These are phyloP conservation scores for Gadus macrocephalus DNA, from an alignment of 2,113 vertebrate species.

Conservation along the genomic window DNA sequence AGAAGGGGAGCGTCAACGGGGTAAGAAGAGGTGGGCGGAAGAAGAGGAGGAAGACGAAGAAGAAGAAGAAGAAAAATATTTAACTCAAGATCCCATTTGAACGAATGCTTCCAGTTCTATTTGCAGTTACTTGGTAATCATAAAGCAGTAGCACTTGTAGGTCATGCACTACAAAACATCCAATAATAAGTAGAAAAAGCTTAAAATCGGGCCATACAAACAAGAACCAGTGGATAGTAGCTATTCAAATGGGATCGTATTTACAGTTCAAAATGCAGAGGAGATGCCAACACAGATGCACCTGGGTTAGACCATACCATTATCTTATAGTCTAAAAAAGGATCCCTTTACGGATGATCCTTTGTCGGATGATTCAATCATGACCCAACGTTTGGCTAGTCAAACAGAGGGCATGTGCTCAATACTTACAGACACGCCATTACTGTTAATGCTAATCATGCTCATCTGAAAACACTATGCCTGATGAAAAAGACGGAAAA, in stretches of 20 bases:
- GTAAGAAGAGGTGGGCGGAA: conserved; percentile 16
- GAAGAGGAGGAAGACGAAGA: conserved; percentile 26
- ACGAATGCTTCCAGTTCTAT: conserved; percentile 9
- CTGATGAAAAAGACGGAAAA: no score
- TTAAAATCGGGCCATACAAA: neutral
- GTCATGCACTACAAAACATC: conserved; percentile 37
- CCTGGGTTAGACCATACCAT: neutral
- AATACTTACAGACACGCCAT: no score
- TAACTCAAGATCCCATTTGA: neutral
- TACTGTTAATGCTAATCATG: no score
- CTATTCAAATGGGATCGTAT: neutral
- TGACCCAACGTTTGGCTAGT: no score
- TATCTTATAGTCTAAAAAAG: neutral
- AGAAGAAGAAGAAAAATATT: neutral
- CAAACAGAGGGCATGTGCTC: no score
- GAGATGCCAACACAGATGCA: neutral
- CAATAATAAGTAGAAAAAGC: neutral
- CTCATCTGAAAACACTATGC: no score
- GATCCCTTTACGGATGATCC: neutral
- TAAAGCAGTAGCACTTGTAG: neutral
- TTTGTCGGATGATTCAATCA: no score
- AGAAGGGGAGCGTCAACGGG: conserved; percentile 65
- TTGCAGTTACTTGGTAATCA: conserved; percentile 4
- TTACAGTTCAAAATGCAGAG: neutral
- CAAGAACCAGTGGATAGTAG: neutral